phyloP scores from a whole-genome alignment of 1,140 invertebrate species.

The Maniola jurtina region DNA sequence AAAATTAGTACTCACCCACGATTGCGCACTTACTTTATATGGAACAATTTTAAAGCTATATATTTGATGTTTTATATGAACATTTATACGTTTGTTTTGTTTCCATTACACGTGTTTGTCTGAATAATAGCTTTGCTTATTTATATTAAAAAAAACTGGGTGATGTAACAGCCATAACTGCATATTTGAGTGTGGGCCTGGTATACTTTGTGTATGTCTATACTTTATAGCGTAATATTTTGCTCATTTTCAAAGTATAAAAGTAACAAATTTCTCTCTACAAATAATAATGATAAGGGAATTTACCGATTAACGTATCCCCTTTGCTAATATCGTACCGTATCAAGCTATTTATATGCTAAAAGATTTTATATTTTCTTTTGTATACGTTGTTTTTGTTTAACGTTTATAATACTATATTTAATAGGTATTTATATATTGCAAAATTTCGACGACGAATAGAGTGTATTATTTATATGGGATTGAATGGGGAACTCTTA shows the following conservation, averaged over 20 bases:
- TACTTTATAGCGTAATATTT: not conserved
- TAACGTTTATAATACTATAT: not conserved
- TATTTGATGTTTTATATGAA: not conserved
- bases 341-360: no score
- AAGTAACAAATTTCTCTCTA: not conserved
- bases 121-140: slow-evolving; percentile 23
- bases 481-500: no score
- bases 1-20: no score
- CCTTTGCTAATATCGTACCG: not conserved
- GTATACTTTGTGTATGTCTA: slow-evolving; percentile 20
- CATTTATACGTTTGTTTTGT: not conserved
- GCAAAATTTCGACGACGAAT: no score
- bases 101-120: not conserved
- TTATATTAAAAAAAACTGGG: slow-evolving; percentile 35
- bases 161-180: slow-evolving; percentile 74
- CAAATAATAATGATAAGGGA: not conserved
- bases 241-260: not conserved
- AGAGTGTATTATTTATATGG: not conserved
- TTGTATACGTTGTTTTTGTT: slow-evolving; percentile 6
- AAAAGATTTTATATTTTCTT: not conserved
- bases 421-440: no score
- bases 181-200: slow-evolving; percentile 35
- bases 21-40: no score
- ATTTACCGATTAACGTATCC: not conserved
- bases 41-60: not conserved